Base-by-base conservation (phyloP, 2,888 invertebrate genomes). In the Lepeophtheirus nordmannii region DNA sequence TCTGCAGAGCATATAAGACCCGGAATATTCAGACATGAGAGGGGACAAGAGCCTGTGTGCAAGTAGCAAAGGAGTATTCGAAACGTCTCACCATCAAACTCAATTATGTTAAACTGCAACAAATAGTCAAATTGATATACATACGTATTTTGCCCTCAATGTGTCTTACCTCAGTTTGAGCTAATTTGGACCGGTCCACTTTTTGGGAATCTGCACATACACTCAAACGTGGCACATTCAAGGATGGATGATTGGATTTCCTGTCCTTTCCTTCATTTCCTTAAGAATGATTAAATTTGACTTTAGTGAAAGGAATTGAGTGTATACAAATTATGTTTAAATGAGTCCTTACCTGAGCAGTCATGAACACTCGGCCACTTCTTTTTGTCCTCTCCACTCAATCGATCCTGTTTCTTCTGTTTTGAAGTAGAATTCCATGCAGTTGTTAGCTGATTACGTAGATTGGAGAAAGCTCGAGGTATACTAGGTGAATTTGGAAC, bases 401-500 rank as follows among this genome's bases (percentile, higher is more conserved):
- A 80, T 68, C 87, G 85, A 1, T 86, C 82, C 38, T 71, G 70
- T 46, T 46, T 46, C 58, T 71, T 70, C 20, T 67, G 69, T 61
- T 70, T 71, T 46, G 68, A 68, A 41, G 65, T 88, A 59, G 88
- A 81, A 0, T 90, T 89, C 89, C 89, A 90, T 59, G 89, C 89
- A 0, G 90, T 88, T 0, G 90, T 90, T 71, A 91, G 85, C 61
- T 87, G 90, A 17, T 69, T 69, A 40, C 90, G 89, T 68, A 91
- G 78, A 20, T 90, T 82, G n/a, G 89, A 89, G 75, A 91, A 89
- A 1, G 91, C 90, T 37, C 91, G 81, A 76, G 89, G 89, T 70
- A 91, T 89, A 89, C 91, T 91, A 39, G 91, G 91, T 58, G 90
- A 90, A 71, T 89, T 89, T 38, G 91, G 91, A 68, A 91, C 91